Base-by-base conservation (phyloP, 2,888 invertebrate species). In the Hirudinaria manillensis region DNA sequence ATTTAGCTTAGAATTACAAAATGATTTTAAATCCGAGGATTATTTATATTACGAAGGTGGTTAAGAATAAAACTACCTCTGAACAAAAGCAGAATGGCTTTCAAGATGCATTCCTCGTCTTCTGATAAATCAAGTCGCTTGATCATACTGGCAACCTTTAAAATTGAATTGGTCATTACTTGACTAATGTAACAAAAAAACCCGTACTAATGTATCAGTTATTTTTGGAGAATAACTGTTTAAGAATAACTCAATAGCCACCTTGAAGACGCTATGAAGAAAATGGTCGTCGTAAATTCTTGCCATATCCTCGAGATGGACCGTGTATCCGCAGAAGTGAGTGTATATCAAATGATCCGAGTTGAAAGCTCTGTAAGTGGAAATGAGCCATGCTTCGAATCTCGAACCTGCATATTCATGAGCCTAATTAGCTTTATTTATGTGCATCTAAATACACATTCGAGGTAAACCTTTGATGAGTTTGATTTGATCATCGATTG, bases 401-500 rank as follows among this genome's bases (percentile, higher is more conserved):
- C 83, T 77, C 1, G 83, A 81, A 61, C 77, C 83, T 83, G 80
- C 1, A 80, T 4, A n/a, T 61, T 61, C 6, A n/a, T 7, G 24
- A 10, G 10, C 29, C 61, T 1, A 61, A 29, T 61, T 45, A 45
- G 13, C 45, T 10, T 45, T 10, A 61, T 27, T 61, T 61, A 1
- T 27, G 21, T 61, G 6, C 21, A 29, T 13, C 19, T 21, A 61
- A 4, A 21, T 16, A 61, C 21, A 45, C n/a, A 21, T 61, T 4
- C 24, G n/a, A 45, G 16, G 72, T 80, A 77, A 79, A 83, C 84
- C 78, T 82, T 84, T 84, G 19, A 84, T 79, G 3, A 83, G 79
- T 55, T 80, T 77, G 55, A 83, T 82, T 78, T 84, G 83, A 75
- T 84, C 84, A 56, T 82, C 81, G 16, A 83, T 71, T 6, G 81